Evolutionary conservation across 2,797 vertebrate genomes (phyloP).

Genomic region (Bovichtus diacanthus): DNA sequence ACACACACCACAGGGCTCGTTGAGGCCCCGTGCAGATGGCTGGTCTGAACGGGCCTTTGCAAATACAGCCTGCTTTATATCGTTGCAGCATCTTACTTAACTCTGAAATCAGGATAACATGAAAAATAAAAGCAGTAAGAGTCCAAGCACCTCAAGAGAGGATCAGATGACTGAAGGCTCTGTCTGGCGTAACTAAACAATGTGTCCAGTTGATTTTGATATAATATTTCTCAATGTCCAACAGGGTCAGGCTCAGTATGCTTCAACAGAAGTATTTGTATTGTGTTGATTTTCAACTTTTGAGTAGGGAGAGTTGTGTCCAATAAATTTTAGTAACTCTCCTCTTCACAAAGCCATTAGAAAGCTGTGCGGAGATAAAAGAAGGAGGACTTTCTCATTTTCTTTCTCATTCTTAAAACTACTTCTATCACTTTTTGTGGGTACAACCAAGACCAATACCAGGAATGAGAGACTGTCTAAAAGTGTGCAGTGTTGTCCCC

Average conservation of each 20-base stretch:
- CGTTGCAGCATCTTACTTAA: not conserved
- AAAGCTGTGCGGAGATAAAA: not conserved
- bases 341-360: not conserved
- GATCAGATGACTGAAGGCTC: not conserved
- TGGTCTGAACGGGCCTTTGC: not conserved
- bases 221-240: not conserved
- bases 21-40: slow-evolving; percentile 1
- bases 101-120: not conserved
- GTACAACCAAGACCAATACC: not conserved
- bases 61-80: not conserved
- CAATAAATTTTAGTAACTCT: not conserved
- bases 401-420: not conserved
- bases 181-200: not conserved
- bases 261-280: not conserved
- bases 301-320: not conserved
- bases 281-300: not conserved
- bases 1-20: not conserved
- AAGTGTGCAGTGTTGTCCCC: not conserved
- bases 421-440: not conserved
- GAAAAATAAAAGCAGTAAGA: not conserved
- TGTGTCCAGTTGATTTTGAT: not conserved
- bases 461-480: not conserved
- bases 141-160: slow-evolving; percentile 8
- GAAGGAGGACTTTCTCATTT: no score
- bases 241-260: not conserved